These are phyloP conservation scores for Rhyacophila evoluta DNA, from an alignment of 2,888 invertebrate genomes.

Conservation along the genomic window DNA sequence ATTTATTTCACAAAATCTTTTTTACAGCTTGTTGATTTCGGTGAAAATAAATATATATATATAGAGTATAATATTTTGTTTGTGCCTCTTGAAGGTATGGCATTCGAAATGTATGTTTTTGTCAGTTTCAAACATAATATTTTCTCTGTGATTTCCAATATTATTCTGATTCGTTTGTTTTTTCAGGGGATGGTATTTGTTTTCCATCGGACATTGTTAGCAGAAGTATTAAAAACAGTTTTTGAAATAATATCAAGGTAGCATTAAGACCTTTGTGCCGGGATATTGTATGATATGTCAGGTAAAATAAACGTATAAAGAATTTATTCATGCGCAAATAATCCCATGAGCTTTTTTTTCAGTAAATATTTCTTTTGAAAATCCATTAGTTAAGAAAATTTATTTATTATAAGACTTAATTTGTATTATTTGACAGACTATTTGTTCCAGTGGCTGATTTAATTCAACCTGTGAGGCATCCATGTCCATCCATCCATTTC, in stretches of 20 bases:
- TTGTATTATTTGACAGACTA: no score
- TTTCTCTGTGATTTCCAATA: neutral
- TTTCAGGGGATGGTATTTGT: neutral
- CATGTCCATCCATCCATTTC: no score
- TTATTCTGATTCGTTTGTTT: constrained; percentile 23
- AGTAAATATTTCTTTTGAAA: no score
- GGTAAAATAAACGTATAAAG: neutral
- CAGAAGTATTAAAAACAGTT: neutral
- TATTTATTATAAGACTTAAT: no score
- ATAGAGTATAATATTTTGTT: neutral
- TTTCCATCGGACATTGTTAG: constrained; percentile 2
- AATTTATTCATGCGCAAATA: neutral
- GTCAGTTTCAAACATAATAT: neutral
- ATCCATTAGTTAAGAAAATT: no score
- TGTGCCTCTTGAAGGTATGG: neutral
- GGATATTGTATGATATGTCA: neutral
- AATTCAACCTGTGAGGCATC: no score
- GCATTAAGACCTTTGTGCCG: neutral
- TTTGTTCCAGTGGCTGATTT: no score
- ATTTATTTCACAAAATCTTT: no score
- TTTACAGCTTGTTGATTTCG: no score
- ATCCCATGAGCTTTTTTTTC: neutral
- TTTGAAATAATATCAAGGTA: neutral
- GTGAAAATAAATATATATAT: no score
- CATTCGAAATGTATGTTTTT: neutral